A percentile compares a stretch with the other conserved stretches of the same genome.
phyloP scores from a whole-genome alignment of 2,888 invertebrate genomes.

The Apodemia hepburni region DNA sequence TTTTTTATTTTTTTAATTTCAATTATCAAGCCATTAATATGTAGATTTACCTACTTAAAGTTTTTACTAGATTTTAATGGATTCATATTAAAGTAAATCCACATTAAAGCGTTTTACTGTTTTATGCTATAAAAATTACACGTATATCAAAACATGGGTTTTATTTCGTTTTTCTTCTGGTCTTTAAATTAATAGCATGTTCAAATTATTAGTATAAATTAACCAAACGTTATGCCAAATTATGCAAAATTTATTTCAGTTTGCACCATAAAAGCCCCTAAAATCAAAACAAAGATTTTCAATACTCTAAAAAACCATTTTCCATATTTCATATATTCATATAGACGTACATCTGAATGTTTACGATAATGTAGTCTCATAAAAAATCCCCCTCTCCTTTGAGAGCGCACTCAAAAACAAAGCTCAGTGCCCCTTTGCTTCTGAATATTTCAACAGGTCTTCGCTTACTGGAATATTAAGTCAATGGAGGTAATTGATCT shows the following conservation, averaged over 20 bases:
- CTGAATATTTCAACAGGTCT: conserved; percentile 76
- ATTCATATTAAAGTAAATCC: no score
- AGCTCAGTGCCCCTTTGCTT: conserved; percentile 57
- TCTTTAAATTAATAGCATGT: no score
- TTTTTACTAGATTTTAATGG: no score
- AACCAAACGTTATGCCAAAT: not conserved
- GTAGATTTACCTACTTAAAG: no score
- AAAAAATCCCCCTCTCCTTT: conserved; percentile 60
- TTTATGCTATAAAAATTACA: no score
- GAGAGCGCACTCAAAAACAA: conserved; percentile 73
- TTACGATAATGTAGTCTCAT: conserved; percentile 70
- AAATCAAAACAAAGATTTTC: conserved; percentile 21
- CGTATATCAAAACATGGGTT: no score
- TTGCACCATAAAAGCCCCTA: not conserved
- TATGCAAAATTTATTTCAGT: not conserved
- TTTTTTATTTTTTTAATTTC: no score
- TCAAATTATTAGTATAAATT: no score
- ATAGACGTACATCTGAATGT: conserved; percentile 50
- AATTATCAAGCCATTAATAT: no score
- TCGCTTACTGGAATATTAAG: conserved; percentile 75
- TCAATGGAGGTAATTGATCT: conserved; percentile 78
- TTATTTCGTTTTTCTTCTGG: no score
- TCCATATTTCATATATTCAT: conserved; percentile 39
- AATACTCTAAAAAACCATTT: conserved; percentile 31
- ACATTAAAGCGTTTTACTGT: no score